Conservation (phyloP, 35 echinoderm and acorn worm genomes). For the Acanthaster planci region DNA sequence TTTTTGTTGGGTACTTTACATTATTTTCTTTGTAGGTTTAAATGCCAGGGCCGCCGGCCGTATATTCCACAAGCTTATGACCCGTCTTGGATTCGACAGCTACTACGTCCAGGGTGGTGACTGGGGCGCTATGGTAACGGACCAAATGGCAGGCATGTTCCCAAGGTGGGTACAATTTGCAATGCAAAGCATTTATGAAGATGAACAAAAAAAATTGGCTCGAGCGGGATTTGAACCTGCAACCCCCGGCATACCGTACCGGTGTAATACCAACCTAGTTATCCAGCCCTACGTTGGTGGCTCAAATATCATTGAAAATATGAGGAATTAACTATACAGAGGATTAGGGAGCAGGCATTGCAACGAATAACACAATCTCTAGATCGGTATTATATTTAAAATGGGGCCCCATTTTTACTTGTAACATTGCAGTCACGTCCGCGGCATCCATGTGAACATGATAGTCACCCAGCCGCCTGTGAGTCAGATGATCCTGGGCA, state of each 20-base stretch:
- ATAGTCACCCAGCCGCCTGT: background rate
- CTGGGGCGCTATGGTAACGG: conserved; percentile 52
- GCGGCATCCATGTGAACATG: conserved; percentile 52
- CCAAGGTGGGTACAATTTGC: conserved; percentile 41
- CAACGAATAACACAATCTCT: no score
- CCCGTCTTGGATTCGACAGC: conserved; percentile 59
- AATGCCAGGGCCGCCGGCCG: conserved; percentile 41
- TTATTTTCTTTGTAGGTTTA: conserved; percentile 25
- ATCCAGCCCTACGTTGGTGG: no score
- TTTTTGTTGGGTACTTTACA: no score
- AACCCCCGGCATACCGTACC: no score
- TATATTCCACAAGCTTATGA: conserved; percentile 78
- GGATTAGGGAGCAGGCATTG: no score
- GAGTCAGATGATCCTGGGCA: conserved; percentile 19
- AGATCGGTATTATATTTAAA: no score
- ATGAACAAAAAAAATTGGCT: no score
- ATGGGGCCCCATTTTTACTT: background rate
- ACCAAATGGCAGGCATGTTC: conserved; percentile 54
- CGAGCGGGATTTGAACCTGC: no score
- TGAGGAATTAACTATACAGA: no score
- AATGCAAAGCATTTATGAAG: no score
- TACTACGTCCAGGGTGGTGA: conserved; percentile 90
- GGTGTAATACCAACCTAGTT: no score
- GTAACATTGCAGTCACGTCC: conserved; percentile 31
- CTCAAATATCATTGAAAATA: no score